Percentiles rank a stretch among this genome's conserved stretches.
Conservation (phyloP, 1,140 invertebrate species). For the Ctenoplectra terminalis region DNA sequence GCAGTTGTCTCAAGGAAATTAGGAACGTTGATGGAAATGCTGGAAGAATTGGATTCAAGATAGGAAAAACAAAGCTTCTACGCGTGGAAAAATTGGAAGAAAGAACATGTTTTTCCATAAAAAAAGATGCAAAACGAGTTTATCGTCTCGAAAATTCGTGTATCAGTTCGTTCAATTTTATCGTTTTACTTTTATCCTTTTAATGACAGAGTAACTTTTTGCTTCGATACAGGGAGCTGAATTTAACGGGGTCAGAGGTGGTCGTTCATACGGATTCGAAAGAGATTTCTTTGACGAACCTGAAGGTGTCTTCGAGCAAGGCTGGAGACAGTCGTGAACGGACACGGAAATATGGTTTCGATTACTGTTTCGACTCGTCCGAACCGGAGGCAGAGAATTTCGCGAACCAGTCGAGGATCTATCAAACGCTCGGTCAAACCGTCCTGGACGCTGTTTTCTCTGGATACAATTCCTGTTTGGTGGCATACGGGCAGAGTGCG, state of each 20-base stretch:
- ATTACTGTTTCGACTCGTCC: conserved; percentile 88
- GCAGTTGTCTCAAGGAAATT: too few species aligned
- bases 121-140: not conserved
- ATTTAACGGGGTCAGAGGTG: conserved; percentile 69
- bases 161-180: not conserved
- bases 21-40: not conserved
- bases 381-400: conserved; percentile 81
- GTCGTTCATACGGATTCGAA: conserved; percentile 68
- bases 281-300: conserved; percentile 73
- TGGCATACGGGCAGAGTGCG: conserved; percentile 92
- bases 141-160: not conserved
- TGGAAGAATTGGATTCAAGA: not conserved
- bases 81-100: not conserved
- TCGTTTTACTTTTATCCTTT: not conserved
- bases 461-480: conserved; percentile 86
- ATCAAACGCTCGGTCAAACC: conserved; percentile 86
- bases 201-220: not conserved
- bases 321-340: conserved; percentile 87
- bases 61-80: not conserved
- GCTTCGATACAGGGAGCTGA: conserved; percentile 66
- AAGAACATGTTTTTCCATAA: not conserved
- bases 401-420: conserved; percentile 87
- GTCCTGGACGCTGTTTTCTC: conserved; percentile 84
- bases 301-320: conserved; percentile 86
- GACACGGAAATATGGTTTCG: conserved; percentile 87